Conservation (phyloP, 2,797 vertebrate genomes). For the Poecilia wingei region DNA sequence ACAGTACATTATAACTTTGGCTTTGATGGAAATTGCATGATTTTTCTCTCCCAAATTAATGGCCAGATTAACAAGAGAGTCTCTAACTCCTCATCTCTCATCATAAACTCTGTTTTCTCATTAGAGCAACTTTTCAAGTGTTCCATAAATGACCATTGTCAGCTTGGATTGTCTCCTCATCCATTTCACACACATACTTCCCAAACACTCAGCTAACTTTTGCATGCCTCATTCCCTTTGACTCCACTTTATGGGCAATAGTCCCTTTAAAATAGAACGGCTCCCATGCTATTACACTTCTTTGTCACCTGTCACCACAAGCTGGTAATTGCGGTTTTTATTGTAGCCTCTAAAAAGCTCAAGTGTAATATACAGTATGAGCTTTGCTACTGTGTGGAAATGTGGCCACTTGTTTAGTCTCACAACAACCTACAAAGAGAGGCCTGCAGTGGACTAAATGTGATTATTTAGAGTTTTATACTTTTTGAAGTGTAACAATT, state of each 20-base stretch:
- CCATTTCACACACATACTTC: constrained; percentile 53
- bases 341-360: constrained; percentile 66
- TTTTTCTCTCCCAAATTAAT: constrained; percentile 44
- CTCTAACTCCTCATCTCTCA: constrained; percentile 34
- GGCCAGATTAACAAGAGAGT: constrained; percentile 36
- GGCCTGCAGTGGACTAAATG: constrained; percentile 4
- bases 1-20: constrained; percentile 38
- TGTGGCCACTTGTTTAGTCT: constrained; percentile 38
- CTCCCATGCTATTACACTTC: constrained; percentile 60
- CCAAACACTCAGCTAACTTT: constrained; percentile 59
- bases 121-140: constrained; percentile 50
- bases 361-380: constrained; percentile 70
- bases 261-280: constrained; percentile 63
- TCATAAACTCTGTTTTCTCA: constrained; percentile 49
- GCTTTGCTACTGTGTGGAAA: constrained; percentile 47
- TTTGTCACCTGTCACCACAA: constrained; percentile 70
- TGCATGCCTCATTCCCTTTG: constrained; percentile 68
- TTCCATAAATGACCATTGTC: constrained; percentile 54
- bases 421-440: constrained; percentile 23
- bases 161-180: constrained; percentile 35
- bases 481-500: background rate
- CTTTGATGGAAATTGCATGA: constrained; percentile 40
- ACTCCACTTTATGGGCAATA: constrained; percentile 63
- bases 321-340: constrained; percentile 72
- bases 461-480: background rate